Conservation (phyloP, 2,888 invertebrate genomes). For the Incurvaria masculella region DNA sequence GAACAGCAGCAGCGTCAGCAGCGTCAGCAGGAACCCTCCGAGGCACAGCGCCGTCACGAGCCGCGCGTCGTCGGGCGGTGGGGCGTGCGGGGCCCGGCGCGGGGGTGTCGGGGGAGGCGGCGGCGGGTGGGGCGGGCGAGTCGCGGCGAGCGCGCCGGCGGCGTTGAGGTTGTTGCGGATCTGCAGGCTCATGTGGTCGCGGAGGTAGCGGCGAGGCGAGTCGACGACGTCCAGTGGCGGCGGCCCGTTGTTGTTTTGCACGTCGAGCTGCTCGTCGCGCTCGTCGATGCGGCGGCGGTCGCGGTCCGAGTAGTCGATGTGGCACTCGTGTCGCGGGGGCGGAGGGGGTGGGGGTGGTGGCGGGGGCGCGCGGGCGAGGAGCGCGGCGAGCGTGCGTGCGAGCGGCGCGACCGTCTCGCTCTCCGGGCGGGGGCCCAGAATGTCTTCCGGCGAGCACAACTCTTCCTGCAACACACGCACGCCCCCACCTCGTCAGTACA, state of each 20-base stretch:
- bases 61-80: slow-evolving; percentile 31
- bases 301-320: slow-evolving; percentile 21
- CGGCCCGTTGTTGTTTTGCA: slow-evolving; percentile 18
- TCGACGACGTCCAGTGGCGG: slow-evolving; percentile 20
- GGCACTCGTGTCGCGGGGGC: slow-evolving; percentile 23
- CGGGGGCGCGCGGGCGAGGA: slow-evolving; percentile 40
- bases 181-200: slow-evolving; percentile 46
- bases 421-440: slow-evolving; percentile 41
- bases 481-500: slow-evolving; percentile 32
- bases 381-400: slow-evolving; percentile 34
- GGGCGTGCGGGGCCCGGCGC: slow-evolving; percentile 22
- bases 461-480: slow-evolving; percentile 67
- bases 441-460: slow-evolving; percentile 62
- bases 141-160: not conserved
- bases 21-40: slow-evolving; percentile 57
- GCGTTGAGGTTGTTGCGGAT: slow-evolving; percentile 42
- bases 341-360: slow-evolving; percentile 18
- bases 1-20: slow-evolving; percentile 47
- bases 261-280: slow-evolving; percentile 37
- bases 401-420: slow-evolving; percentile 26
- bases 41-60: slow-evolving; percentile 57
- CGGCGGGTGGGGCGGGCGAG: slow-evolving; percentile 17
- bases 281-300: slow-evolving; percentile 40
- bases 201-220: slow-evolving; percentile 32
- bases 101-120: slow-evolving; percentile 21